Base-by-base conservation (phyloP, 92 coral and sea anemone species). In the Pocillopora grandis region DNA sequence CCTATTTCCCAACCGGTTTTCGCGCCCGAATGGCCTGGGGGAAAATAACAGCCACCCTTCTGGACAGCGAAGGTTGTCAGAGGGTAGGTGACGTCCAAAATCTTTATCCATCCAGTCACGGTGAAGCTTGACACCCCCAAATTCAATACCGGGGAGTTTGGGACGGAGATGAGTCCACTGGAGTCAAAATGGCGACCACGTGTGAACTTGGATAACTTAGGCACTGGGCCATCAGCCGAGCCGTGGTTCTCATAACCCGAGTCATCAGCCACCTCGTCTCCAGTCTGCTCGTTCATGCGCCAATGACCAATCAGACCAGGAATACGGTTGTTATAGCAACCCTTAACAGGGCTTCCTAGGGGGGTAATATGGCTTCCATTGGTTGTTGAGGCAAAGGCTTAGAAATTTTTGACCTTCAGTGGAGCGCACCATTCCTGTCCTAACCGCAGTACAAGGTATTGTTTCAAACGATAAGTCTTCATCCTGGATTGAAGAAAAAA, bases 281-380 rank as follows among this genome's bases (percentile, higher is more conserved):
- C 96, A 56, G 93, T 84, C 72, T 90, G 90, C 86, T 92, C 96
- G 85, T 90, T 93, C 93, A 92, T 92, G 62, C 86, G 90, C 93
- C 96, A 92, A 77, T 92, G 93, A 36, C 96, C 96, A 62, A 92
- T 70, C 67, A 90, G 72, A 13, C 76, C 84, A 80, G 66, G 21
- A 23, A 80, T 31, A 9, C 58, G 84, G 71, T 49, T 77, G 81
- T 31, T 64, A 78, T 78, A 33, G 72, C 78, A 72, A 82, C 78
- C 61, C 1, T 62, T 71, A 20, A 80, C 27, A 2, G 76, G 68
- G 65, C 20, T 27, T 18, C 61, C 19, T 16, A 31, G 62, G 14
- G 74, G 79, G 49, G n/a, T 23, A 52, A 42, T 21, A 71, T 48
- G 86, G 72, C 49, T 82, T 56, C 80, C 81, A 85, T 13, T 58